phyloP scores from a whole-genome alignment of 2,113 vertebrate genomes.

The Nanorana parkeri region DNA sequence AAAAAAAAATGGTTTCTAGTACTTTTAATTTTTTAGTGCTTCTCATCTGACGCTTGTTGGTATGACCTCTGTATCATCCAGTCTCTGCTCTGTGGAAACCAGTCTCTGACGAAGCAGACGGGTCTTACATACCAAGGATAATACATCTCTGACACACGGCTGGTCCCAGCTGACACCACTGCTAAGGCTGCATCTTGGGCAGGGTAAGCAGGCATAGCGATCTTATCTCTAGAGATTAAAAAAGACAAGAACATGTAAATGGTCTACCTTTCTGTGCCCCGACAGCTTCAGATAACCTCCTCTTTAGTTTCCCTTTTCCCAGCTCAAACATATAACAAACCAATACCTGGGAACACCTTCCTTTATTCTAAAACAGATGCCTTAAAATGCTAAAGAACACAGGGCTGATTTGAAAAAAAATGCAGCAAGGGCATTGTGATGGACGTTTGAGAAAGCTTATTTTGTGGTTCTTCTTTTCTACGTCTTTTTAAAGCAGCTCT shows the following conservation, averaged over 20 bases:
- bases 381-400: too few species aligned
- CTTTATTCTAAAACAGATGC: too few species aligned
- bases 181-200: conserved; percentile 78
- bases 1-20: not conserved
- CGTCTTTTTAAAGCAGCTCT: too few species aligned
- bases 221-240: conserved; percentile 67
- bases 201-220: conserved; percentile 66
- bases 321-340: too few species aligned
- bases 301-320: too few species aligned
- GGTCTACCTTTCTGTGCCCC: not conserved
- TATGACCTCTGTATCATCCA: conserved; percentile 70
- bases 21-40: not conserved
- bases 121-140: conserved; percentile 76
- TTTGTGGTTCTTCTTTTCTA: too few species aligned
- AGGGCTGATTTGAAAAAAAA: too few species aligned
- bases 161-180: conserved; percentile 75
- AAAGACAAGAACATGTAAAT: accelerated
- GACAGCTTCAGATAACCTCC: too few species aligned
- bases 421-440: too few species aligned
- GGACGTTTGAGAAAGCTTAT: too few species aligned
- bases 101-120: conserved; percentile 65
- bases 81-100: conserved; percentile 67
- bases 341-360: too few species aligned
- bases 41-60: conserved; percentile 60
- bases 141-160: conserved; percentile 69